phyloP scores from a whole-genome alignment of 2,797 vertebrate genomes.

The Alectoris magna region DNA sequence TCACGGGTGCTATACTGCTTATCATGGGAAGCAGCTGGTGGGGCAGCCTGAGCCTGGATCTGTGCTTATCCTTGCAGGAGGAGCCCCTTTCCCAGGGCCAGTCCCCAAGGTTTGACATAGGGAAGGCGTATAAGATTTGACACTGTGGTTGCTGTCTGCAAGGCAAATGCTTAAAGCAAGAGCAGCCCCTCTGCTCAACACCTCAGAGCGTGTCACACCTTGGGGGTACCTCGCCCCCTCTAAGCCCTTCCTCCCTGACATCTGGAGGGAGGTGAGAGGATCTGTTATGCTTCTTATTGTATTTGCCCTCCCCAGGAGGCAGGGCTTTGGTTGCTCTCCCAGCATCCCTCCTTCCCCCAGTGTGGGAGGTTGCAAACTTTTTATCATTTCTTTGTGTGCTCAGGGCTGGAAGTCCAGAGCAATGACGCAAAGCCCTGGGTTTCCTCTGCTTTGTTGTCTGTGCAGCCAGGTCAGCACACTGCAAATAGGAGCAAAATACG shows the following conservation, averaged over 20 bases:
- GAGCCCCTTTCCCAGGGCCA: neutral
- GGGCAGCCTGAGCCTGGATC: neutral
- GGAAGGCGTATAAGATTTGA: neutral
- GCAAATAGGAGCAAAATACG: neutral
- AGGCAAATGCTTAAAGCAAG: neutral
- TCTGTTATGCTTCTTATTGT: accelerated
- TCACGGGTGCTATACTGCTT: accelerated
- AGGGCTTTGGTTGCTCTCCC: neutral
- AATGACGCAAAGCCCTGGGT: neutral
- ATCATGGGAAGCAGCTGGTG: accelerated
- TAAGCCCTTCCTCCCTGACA: accelerated
- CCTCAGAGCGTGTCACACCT: neutral
- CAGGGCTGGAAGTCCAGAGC: accelerated
- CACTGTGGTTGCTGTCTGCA: neutral
- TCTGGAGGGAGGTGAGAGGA: neutral
- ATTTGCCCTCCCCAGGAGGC: neutral
- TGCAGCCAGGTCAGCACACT: neutral
- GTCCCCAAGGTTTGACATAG: neutral
- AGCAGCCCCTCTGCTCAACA: neutral
- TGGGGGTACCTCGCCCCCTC: neutral
- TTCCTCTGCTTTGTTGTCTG: neutral
- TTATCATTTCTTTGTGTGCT: accelerated
- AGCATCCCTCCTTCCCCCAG: neutral
- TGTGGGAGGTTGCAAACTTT: neutral
- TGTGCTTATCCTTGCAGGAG: accelerated